Evolutionary conservation across 2,797 vertebrate genomes (phyloP).

Genomic region (Argentina silus): DNA sequence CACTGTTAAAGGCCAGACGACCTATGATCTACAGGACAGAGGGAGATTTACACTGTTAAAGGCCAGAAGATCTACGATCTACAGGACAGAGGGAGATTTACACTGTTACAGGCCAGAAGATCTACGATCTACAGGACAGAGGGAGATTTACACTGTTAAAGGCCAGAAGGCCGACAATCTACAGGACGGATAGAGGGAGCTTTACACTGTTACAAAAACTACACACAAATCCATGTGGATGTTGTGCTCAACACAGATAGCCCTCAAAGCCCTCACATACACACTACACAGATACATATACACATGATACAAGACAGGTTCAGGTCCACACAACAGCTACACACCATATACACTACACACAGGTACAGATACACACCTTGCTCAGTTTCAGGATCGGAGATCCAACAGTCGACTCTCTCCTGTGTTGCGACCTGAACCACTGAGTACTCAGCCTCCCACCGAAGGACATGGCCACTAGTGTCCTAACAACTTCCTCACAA

Average conservation of each 20-base stretch:
- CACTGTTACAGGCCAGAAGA: too few species aligned
- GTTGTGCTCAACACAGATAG: not conserved
- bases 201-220: not conserved
- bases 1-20: not conserved
- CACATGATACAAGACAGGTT: not conserved
- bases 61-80: too few species aligned
- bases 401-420: constrained; percentile 59
- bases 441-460: constrained; percentile 70
- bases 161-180: too few species aligned
- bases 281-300: not conserved
- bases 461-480: constrained; percentile 62
- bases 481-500: not conserved
- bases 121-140: too few species aligned
- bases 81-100: not conserved
- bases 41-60: not conserved
- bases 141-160: not conserved
- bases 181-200: not conserved
- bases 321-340: too few species aligned
- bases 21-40: too few species aligned
- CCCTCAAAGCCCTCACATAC: constrained; percentile 6
- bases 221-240: too few species aligned
- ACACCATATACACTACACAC: not conserved
- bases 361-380: constrained; percentile 39
- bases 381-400: constrained; percentile 47
- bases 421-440: constrained; percentile 73